Base-by-base conservation (phyloP, 2,888 invertebrate species). In the Thalpophila matura region DNA sequence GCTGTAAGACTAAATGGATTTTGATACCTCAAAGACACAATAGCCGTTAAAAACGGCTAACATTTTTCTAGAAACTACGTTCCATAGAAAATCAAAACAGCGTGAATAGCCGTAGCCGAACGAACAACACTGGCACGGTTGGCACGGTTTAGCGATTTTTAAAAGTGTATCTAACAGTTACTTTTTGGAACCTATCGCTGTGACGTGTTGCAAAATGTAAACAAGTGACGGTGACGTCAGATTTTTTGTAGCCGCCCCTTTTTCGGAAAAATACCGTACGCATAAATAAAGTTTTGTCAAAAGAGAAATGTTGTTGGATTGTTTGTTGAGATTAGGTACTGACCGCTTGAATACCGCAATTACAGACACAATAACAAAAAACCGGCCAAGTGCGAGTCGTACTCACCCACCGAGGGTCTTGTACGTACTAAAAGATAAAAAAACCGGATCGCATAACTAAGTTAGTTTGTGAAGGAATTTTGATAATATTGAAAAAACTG, bases 121-220 rank as follows among this genome's bases (percentile, higher is more conserved):
- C n/a, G 10, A 14, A 45, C 43, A 66, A 46, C 20, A 50, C 33
- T 10, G 29, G 26, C 31, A 73, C 20, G 40, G 60, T 47, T 10
- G 29, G 26, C 31, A 73, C 20, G 40, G 60, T 47, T 38, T 31
- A 31, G 6, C 26, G 35, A 55, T 45, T 71, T 73, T 60, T 38
- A 31, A 72, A 50, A 54, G 7, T 22, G 58, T 49, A 20, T 46
- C 29, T 10, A 20, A 0, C 3, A 9, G 22, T 40, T 33, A 67
- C 50, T 38, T 72, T 62, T 69, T 51, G 27, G 22, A 40, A 43
- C 27, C 60, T 29, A 43, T 51, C 24, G 35, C 1, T 31, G 38
- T 60, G 70, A 54, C 75, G 40, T 31, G 31, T 26, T 6, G 18
- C 14, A 33, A 46, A 61, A 33, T 58, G 63, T 55, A 55, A 75